Evolutionary conservation across 37 sponge, comb jelly and placozoan species (phyloP), one percentile per base, ranked within the genome.

Genomic region (Petrosia ficiformis): DNA sequence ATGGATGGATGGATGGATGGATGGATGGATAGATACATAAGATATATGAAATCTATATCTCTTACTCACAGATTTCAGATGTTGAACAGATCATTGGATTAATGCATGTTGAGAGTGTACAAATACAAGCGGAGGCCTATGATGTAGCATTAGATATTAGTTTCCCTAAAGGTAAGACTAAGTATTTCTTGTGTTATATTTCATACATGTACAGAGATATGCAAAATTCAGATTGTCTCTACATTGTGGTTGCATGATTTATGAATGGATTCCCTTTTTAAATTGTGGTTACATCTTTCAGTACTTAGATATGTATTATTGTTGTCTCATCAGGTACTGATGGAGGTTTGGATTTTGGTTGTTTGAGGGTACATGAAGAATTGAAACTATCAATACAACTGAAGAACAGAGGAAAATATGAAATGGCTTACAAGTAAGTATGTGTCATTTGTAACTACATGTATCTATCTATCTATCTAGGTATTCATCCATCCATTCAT

Each of bases 71-170:
- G 91, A 64, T 92, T 8, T 95, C 87, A 42, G 96, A 95, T 63
- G 93, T 91, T 61, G 94, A 93, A 64, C 80, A 91, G 75, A 84
- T 83, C 31, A 88, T 97, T 89, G 97, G 97, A 10, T 78, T 95
- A 70, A 87, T 98, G 82, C 86, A 95, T 19, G 72, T 75, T 19
- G 96, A 95, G 78, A 77, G 77, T 34, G 78, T 98, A 3, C 74
- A 78, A 34, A 70, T 98, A 29, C 75, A 84, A 8, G 96, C 91
- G 37, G 99, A 98, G 60, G 96, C 96, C 2, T 98, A 98, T 56
- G 99, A 98, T 78, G 99, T 98, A 21, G 94, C 94, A 19, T 65
- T 98, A 57, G 99, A 98, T 65, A 72, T 98, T 48, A 93, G 92
- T 39, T 98, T 93, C 71, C 96, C 99, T 24, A 86, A 92, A 77